Conservation (phyloP, 1,140 invertebrate genomes). For the Acyrthosiphon pisum region DNA sequence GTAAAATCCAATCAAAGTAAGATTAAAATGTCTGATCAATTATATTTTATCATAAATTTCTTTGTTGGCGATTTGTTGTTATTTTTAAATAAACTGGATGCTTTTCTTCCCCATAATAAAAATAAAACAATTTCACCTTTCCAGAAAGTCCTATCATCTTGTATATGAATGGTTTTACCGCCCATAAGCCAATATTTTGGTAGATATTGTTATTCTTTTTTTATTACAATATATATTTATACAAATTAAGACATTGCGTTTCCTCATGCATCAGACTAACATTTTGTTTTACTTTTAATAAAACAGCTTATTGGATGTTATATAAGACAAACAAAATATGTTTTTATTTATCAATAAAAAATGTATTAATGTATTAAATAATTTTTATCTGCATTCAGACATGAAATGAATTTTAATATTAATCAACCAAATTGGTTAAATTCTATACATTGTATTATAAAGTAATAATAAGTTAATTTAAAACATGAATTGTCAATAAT, state of each 20-base stretch:
- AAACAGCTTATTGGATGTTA: not conserved
- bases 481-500: not conserved
- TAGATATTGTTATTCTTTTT: slow-evolving; percentile 7
- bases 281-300: not conserved
- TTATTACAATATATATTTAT: not conserved
- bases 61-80: slow-evolving; percentile 48
- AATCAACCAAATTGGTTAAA: not conserved
- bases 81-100: slow-evolving; percentile 56
- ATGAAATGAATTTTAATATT: not conserved
- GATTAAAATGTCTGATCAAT: slow-evolving; percentile 47
- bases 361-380: not conserved
- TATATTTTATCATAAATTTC: slow-evolving; percentile 39
- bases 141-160: slow-evolving; percentile 40
- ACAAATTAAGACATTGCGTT: not conserved
- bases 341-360: not conserved
- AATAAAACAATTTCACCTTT: slow-evolving; percentile 52
- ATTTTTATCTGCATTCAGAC: not conserved
- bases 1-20: slow-evolving; percentile 51
- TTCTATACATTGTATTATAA: not conserved
- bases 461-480: not conserved
- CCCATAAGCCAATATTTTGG: not conserved
- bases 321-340: not conserved
- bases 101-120: slow-evolving; percentile 34
- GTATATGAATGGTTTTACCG: not conserved
- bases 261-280: not conserved